Base-by-base conservation (phyloP, 2,797 vertebrate species). In the Pseudochromis fuscus region DNA sequence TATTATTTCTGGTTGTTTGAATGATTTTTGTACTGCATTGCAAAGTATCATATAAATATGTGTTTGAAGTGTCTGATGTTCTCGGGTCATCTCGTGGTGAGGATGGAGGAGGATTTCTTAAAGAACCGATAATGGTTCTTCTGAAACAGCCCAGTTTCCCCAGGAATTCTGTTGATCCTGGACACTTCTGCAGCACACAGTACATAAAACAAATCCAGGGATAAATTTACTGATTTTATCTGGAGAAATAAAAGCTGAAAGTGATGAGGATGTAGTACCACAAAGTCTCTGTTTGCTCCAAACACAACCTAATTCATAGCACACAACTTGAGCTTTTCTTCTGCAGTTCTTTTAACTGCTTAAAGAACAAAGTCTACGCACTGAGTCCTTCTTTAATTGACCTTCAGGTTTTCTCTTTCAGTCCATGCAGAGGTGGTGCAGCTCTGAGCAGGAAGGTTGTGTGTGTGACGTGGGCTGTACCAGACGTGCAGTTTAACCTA, bases 371-470 rank as follows among this genome's bases (percentile, higher is more conserved):
- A 72, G 24, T 58, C 49, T 75, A 61, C 66, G 63, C 72, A 38
- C 23, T 67, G 48, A 72, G 67, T 61, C 46, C 31, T 59, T 50
- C 67, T 68, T 35, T 75, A 51, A 72, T 78, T 80, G 79, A 68
- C 82, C 44, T 72, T 82, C 59, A 68, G 58, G 66, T 37, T 1
- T 28, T 55, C 13, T 51, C 37, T 44, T 69, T 49, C 24, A 18
- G 59, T 64, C 64, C 57, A 46, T 28, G 50, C 40, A 45, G 78
- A 88, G 67, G 71, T 71, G 46, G 1, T 82, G 58, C 62, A 63
- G 63, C 67, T 80, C 73, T 31, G 51, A 65, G 62, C 51, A 67
- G 73, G 69, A 62, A 73, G 58, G 19, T 15, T 67, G 55, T 33
- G 60, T 7, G 33, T 76, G 42, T 76, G 66, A 77, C 19, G 21